Percentiles rank a stretch among this genome's conserved stretches.
phyloP scores from a whole-genome alignment of 2,888 invertebrate genomes.

The Lasioglossum morio region DNA sequence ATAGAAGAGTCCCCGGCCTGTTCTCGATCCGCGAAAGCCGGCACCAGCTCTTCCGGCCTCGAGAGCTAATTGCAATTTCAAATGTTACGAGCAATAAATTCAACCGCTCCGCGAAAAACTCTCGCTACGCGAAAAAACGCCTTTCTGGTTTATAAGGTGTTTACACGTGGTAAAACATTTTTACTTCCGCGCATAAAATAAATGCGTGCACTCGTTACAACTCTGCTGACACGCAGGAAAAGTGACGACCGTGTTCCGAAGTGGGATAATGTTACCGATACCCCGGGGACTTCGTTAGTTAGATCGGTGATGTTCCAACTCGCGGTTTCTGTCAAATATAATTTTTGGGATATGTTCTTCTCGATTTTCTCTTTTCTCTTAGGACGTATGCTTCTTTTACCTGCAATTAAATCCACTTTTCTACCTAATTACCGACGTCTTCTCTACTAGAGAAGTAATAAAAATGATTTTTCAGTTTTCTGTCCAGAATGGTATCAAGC shows the following conservation, averaged over 20 bases:
- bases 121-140: neutral
- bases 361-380: too few relatives aligned
- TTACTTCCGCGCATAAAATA: neutral
- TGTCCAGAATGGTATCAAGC: neutral
- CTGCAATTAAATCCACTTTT: too few relatives aligned
- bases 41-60: neutral
- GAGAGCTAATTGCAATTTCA: constrained; percentile 52
- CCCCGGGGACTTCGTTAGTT: too few relatives aligned
- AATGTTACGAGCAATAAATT: constrained; percentile 46
- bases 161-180: neutral
- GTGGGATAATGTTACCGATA: neutral
- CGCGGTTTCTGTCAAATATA: too few relatives aligned
- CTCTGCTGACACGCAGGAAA: neutral
- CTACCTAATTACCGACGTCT: too few relatives aligned
- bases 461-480: too few relatives aligned
- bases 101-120: constrained; percentile 1
- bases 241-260: neutral
- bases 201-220: neutral
- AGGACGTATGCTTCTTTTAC: too few relatives aligned
- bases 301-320: too few relatives aligned
- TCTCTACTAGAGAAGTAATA: too few relatives aligned
- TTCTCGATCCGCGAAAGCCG: neutral
- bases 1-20: neutral
- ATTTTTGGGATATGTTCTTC: too few relatives aligned
- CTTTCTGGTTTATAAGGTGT: neutral